These are phyloP conservation scores for Caenorhabditis sp. DNA, from an alignment of 2,888 invertebrate species.

Conservation along the genomic window DNA sequence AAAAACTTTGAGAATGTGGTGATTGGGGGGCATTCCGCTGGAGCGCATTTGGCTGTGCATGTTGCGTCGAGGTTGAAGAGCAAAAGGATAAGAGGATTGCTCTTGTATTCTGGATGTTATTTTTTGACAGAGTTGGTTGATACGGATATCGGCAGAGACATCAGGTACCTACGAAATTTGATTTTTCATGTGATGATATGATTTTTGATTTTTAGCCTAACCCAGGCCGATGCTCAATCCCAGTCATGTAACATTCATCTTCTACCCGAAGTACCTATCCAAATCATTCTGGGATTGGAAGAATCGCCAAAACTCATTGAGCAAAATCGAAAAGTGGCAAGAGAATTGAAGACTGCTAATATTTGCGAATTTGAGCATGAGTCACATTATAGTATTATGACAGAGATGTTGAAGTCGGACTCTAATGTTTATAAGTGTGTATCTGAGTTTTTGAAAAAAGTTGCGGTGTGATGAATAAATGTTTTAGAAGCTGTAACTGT, in stretches of 20 bases:
- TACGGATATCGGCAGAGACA: conserved; percentile 26
- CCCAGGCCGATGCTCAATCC: not conserved
- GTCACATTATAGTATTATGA: not conserved
- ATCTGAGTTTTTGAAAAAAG: not conserved
- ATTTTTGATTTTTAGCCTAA: not conserved
- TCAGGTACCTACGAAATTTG: conserved; percentile 9
- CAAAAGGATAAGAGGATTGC: not conserved
- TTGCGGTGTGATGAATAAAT: conserved; percentile 18
- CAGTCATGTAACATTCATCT: not conserved
- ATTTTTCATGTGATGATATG: not conserved
- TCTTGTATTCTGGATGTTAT: conserved; percentile 16
- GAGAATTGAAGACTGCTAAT: not conserved
- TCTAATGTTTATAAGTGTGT: not conserved
- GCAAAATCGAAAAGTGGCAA: not conserved
- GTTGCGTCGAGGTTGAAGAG: not conserved
- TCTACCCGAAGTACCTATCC: not conserved
- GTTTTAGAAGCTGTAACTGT: too few relatives aligned
- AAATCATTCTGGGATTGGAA: not conserved
- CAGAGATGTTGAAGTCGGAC: not conserved
- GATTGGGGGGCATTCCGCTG: conserved; percentile 32
- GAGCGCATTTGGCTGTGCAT: conserved; percentile 12
- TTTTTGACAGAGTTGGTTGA: conserved; percentile 24
- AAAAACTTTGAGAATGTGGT: conserved; percentile 4
- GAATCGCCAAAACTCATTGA: not conserved
- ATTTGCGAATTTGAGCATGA: not conserved